Percentiles rank a stretch among this genome's conserved stretches.
Evolutionary conservation across 1,140 invertebrate genomes (phyloP).

Genomic region (Maniola jurtina): DNA sequence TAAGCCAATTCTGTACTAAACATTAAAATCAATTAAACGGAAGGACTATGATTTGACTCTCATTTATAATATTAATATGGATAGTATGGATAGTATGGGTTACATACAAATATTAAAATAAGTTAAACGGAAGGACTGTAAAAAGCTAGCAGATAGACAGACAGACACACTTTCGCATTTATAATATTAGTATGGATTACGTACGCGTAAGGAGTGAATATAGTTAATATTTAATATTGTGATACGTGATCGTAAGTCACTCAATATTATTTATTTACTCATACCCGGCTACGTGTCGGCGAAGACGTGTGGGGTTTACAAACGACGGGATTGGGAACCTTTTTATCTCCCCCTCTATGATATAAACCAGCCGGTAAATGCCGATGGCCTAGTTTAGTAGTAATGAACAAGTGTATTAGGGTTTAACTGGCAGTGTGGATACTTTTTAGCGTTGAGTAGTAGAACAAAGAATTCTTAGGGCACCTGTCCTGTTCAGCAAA

Average conservation of each 20-base stretch:
- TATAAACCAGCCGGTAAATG: background rate
- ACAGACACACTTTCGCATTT: no score
- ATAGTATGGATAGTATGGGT: no score
- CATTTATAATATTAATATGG: no score
- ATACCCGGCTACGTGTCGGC: background rate
- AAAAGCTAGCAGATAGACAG: no score
- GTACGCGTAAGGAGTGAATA: background rate
- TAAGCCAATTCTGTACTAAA: no score
- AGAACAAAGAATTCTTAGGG: no score
- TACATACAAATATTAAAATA: no score
- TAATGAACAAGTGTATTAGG: background rate
- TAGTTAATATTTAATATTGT: constrained; percentile 2
- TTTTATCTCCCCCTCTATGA: background rate
- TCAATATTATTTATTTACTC: constrained; percentile 11
- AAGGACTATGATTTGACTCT: no score
- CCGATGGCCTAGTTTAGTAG: background rate
- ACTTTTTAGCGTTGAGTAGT: no score
- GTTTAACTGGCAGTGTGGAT: background rate
- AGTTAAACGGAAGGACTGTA: no score
- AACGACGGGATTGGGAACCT: background rate
- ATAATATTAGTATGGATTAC: background rate
- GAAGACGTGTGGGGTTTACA: constrained; percentile 2
- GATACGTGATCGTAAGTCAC: constrained; percentile 3
- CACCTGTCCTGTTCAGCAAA: no score
- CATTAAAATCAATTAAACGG: no score